Conservation (phyloP, 2,113 vertebrate genomes). For the Oryzias woworae region DNA sequence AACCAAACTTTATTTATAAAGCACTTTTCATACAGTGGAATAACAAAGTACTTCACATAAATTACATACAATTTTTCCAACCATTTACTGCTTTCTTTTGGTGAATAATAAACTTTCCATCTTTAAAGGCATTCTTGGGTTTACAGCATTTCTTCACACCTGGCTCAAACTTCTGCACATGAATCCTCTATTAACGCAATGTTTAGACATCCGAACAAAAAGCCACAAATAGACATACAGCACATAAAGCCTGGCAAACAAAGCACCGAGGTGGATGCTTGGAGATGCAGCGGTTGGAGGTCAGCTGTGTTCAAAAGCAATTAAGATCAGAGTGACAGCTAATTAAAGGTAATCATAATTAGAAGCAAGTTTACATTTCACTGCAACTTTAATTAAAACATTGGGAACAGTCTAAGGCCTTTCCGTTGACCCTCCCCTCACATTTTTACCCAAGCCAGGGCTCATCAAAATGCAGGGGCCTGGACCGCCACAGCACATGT, state of each 20-base stretch:
- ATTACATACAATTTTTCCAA: too few species aligned
- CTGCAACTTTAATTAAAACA: conserved; percentile 78
- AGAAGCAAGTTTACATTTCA: conserved; percentile 76
- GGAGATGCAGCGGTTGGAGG: conserved; percentile 50
- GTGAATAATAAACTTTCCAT: too few species aligned
- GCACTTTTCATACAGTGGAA: too few species aligned
- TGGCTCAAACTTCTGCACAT: too few species aligned
- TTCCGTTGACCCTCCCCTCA: conserved; percentile 73
- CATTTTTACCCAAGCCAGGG: conserved; percentile 41
- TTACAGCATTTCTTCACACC: too few species aligned
- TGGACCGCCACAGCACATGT: conserved; percentile 40
- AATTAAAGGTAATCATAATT: conserved; percentile 80
- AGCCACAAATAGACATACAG: neutral
- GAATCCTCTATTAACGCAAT: too few species aligned
- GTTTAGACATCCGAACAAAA: neutral
- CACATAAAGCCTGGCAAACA: neutral
- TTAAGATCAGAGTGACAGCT: conserved; percentile 77
- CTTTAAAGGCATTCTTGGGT: too few species aligned
- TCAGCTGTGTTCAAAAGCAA: conserved; percentile 74
- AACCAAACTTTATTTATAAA: too few species aligned
- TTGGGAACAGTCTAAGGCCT: conserved; percentile 64
- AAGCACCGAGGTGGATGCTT: neutral
- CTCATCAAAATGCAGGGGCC: conserved; percentile 62
- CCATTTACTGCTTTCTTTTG: too few species aligned
- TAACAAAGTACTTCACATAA: too few species aligned